These are phyloP conservation scores for Microcebus lehilahytsara DNA, from an alignment of 2,113 vertebrate species.

Conservation along the genomic window DNA sequence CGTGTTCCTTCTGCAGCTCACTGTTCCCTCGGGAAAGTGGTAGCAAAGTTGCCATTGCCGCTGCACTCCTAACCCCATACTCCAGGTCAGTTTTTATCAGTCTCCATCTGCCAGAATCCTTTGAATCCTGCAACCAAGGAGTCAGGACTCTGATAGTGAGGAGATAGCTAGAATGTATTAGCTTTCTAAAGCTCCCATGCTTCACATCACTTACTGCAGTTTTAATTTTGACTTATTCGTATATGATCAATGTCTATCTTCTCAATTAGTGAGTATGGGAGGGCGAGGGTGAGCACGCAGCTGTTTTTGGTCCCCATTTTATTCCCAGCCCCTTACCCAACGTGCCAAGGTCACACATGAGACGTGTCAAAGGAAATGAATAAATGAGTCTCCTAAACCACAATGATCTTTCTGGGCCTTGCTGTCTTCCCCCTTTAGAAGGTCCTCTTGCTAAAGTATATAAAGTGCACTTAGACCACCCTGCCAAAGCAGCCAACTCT, in stretches of 20 bases:
- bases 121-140: background rate
- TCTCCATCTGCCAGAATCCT: background rate
- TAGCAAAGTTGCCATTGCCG: too few species aligned
- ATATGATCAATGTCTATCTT: background rate
- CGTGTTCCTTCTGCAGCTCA: background rate
- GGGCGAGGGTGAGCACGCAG: accelerated
- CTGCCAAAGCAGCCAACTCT: background rate
- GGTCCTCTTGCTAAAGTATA: background rate
- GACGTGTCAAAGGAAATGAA: background rate
- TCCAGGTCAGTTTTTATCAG: background rate
- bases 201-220: background rate
- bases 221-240: background rate
- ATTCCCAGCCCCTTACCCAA: background rate
- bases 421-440: background rate
- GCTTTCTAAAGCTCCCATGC: background rate
- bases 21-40: background rate
- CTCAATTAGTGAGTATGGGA: background rate
- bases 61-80: accelerated
- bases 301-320: background rate
- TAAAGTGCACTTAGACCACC: background rate
- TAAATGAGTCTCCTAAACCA: background rate
- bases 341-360: background rate
- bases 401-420: background rate
- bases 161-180: background rate
- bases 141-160: background rate